Base-by-base conservation (phyloP, 2,113 vertebrate species). In the Penelope pileata region DNA sequence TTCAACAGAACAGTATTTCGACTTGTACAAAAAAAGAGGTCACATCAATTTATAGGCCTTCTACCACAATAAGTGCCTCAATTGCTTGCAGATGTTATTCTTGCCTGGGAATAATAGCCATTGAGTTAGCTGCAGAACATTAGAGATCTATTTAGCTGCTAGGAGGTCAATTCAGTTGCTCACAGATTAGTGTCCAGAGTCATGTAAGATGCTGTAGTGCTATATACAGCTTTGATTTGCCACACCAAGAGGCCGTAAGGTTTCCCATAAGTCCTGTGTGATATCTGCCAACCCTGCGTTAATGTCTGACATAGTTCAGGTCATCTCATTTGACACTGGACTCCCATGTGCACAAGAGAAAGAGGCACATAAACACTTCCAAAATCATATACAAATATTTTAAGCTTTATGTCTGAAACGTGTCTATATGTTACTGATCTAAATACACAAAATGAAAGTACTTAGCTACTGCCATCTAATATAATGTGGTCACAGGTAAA, bases 1-100 rank as follows among this genome's bases (percentile, higher is more conserved):
- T 90, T 90, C 59, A 91, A 54, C 38, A 83, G 47, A 88, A 64
- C 18, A 68, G 3, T 63, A 88, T 91, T 95, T 86, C 90, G 77
- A 23, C 36, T 88, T 83, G 38, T 40, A 83, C 72, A 40, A 63
- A 89, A 63, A 89, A 83, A 90, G 68, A 64, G 42, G 16, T 86
- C 54, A 72, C 63, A 63, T 60, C 72, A 79, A 47, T 94, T 94
- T 94, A 67, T 40, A 75, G 38, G 38, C 16, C 54, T 83, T 86
- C 72, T 53, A 62, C 76, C 22, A 86, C 54, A 85, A 47, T 47
- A 88, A 77, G 34, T 90, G 6, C 10, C 26, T 72, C 63, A 70
- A 42, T 74, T 88, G 17, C 59, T 95, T 88, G 34, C 51, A 90
- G 38, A 67, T 91, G 54, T 17, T 91, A 18, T 74, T 81, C 80